Evolutionary conservation across 2,888 invertebrate species (phyloP), one percentile per base, ranked within the genome.

Genomic region (Trichogramma evanescens): DNA sequence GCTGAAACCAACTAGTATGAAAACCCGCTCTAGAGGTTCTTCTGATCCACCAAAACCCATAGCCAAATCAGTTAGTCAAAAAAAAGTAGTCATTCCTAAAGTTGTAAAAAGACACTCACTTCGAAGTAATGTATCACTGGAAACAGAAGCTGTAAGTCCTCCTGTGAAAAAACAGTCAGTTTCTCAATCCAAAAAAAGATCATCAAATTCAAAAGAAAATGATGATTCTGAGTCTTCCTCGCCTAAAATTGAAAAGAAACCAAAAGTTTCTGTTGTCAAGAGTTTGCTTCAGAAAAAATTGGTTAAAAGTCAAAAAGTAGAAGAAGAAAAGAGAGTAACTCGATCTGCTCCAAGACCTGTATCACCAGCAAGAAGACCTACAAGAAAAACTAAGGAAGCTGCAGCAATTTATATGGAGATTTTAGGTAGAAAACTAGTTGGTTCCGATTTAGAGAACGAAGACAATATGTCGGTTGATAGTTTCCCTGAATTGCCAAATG

Each of bases 321-420:
- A 63, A 58, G 61, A 66, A 58, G 54, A 65, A 50, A 55, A 55
- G 50, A 6, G 39, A 50, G 26, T 13, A 5, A 5, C n/a, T 62
- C 9, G 76, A 2, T 26, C 26, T 2, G n/a, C 50, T 7, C n/a
- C 54, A 45, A 8, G 8, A 0, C 56, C 58, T 1, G 8, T 56
- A 38, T 66, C 61, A 60, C 54, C 71, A n/a, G 65, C 72, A 5
- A 72, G 74, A 62, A 73, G 88, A 48, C 87, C 87, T 0, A 81
- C 84, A 7, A 80, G 89, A 44, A 89, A 88, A 75, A 88, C 88
- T 0, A 89, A 89, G 74, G 88, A 88, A 76, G 88, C 88, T 39
- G 89, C 89, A 2, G 83, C 88, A 6, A 83, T 88, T 58, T 88
- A 87, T 66, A 86, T 89, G 86, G 88, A 88, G 70, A 83, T 89